Base-by-base conservation (phyloP, 2,797 vertebrate species). In the Acanthurus tractus region DNA sequence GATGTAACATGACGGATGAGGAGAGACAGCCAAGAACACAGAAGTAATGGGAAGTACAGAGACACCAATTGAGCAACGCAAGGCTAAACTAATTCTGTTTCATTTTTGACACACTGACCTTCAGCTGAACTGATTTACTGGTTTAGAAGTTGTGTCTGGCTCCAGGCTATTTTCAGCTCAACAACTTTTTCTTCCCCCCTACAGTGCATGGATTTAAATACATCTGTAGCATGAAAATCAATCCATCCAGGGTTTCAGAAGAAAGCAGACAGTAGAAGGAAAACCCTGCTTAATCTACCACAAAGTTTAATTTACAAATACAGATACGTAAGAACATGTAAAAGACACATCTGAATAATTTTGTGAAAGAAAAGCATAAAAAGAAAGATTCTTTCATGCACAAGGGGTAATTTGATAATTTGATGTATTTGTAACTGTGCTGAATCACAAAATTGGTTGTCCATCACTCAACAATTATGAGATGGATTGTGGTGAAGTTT, bases 61-160 rank as follows among this genome's bases (percentile, higher is more conserved):
- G 55, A 76, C 54, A 46, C 34, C 0, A 84, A 73, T 56, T 79
- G 79, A 72, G 50, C 78, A 79, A 70, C 68, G 74, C 76, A 49
- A 72, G 29, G 58, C 71, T 54, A 61, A 76, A 65, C 69, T 74
- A 78, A 66, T 74, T 75, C 68, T 18, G 6, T 65, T 78, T 74
- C 42, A 77, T 81, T 83, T 77, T 69, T 83, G 79, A 76, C 50
- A 34, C 69, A 42, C 3, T 79, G 83, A 82, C 84, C 86, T 84
- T 36, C 18, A 64, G 54, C 53, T 69, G 77, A 80, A 79, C 64
- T 23, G 68, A 74, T 75, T 66, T 62, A 63, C 54, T 38, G 53
- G 66, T 76, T 71, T 65, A 23, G 36, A 81, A 50, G 54, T 70
- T 71, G 68, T 44, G n/a, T 52, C 52, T 49, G 10, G 55, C 75